Conservation (phyloP, 2,888 invertebrate genomes). For the Linnaemya vulpina region DNA sequence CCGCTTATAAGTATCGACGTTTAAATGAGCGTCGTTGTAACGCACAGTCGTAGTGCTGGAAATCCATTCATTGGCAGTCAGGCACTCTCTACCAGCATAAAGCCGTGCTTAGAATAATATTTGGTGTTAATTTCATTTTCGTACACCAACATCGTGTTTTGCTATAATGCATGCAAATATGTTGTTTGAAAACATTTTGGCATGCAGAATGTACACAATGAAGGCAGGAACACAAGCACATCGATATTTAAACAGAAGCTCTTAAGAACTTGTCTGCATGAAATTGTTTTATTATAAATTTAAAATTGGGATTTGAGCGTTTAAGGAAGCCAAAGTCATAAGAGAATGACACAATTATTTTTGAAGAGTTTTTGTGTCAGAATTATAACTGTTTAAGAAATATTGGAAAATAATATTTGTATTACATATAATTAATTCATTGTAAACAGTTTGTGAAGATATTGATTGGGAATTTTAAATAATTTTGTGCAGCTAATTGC, state of each 20-base stretch:
- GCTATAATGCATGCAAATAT: background rate
- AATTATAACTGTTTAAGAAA: background rate
- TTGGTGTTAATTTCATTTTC: slow-evolving; percentile 69
- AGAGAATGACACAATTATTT: slow-evolving; percentile 5
- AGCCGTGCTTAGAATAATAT: slow-evolving; percentile 72
- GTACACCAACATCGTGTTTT: background rate
- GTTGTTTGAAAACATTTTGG: slow-evolving; percentile 2
- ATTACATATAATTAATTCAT: no score
- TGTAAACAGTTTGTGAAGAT: no score
- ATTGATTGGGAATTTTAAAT: no score
- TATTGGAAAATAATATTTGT: no score
- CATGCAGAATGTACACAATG: background rate
- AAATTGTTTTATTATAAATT: background rate
- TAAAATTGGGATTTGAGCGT: background rate
- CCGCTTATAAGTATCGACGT: background rate
- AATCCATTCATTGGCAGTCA: slow-evolving; percentile 34
- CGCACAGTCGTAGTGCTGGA: slow-evolving; percentile 13
- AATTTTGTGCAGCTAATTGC: no score
- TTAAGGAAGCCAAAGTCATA: slow-evolving; percentile 10
- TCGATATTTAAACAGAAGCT: background rate
- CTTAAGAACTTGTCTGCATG: background rate
- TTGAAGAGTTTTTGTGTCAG: background rate
- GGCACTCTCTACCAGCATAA: slow-evolving; percentile 20
- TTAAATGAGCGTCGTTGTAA: background rate
- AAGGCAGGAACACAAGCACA: background rate